phyloP scores from a whole-genome alignment of 1,140 invertebrate species.

The Procambarus clarkii region DNA sequence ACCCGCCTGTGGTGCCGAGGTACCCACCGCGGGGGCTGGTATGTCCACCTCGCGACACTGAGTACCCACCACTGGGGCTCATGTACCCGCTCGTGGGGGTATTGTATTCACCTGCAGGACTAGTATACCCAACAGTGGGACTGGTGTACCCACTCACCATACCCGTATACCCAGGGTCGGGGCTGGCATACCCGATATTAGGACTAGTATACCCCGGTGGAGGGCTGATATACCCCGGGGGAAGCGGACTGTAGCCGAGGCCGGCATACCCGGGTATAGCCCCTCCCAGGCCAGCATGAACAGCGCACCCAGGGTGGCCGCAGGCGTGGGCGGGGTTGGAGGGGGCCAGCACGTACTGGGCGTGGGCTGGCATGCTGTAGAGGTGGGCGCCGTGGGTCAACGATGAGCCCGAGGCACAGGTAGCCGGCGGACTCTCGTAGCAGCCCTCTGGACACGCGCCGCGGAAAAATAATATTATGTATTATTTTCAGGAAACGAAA shows the following conservation, averaged over 20 bases:
- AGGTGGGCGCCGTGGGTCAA: constrained; percentile 39
- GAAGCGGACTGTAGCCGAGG: constrained; percentile 47
- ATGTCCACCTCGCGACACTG: constrained; percentile 27
- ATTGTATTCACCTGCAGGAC: constrained; percentile 50
- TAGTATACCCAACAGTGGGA: constrained; percentile 40
- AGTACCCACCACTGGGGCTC: constrained; percentile 15
- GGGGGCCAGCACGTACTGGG: constrained; percentile 41
- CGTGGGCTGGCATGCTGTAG: constrained; percentile 54
- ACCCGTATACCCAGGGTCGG: constrained; percentile 22
- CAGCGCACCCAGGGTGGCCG: constrained; percentile 50
- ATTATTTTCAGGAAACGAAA: too few relatives aligned
- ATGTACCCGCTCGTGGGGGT: constrained; percentile 63
- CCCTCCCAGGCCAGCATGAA: constrained; percentile 15
- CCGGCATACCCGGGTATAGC: constrained; percentile 13
- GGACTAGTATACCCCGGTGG: constrained; percentile 56
- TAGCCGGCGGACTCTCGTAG: constrained; percentile 62
- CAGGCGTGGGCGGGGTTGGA: constrained; percentile 51
- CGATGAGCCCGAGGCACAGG: constrained; percentile 36
- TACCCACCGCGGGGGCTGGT: constrained; percentile 33
- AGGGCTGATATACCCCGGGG: constrained; percentile 59
- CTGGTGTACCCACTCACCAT: constrained; percentile 44
- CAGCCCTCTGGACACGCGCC: constrained; percentile 40
- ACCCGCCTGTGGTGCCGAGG: constrained; percentile 24
- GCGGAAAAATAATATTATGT: too few relatives aligned
- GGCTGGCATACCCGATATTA: constrained; percentile 33